Conservation (phyloP, 2,113 vertebrate genomes). For the Puffinus mauretanicus region DNA sequence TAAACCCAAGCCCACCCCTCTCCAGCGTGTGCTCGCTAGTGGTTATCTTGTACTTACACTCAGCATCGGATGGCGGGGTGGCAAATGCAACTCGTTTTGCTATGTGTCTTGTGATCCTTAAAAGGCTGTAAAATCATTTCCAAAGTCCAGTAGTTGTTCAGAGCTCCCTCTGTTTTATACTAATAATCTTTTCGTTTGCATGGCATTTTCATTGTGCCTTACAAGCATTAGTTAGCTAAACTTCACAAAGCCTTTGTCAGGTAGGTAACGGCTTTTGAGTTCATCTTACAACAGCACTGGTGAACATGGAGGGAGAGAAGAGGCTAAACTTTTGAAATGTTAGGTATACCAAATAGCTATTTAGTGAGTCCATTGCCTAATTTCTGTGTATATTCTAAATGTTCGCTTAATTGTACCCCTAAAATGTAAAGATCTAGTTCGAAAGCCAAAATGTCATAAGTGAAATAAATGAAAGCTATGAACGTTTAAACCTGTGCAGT, state of each 20-base stretch:
- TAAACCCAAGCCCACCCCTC: fast-evolving
- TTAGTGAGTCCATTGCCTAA: background rate
- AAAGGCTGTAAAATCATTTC: background rate
- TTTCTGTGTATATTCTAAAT: background rate
- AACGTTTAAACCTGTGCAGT: background rate
- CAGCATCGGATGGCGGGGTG: no score
- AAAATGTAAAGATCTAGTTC: background rate
- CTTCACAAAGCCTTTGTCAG: background rate
- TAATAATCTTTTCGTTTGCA: background rate
- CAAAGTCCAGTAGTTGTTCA: background rate
- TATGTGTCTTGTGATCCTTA: background rate
- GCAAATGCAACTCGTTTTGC: background rate
- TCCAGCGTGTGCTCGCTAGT: background rate
- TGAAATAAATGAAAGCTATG: background rate
- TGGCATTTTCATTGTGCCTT: background rate
- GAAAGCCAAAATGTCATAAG: fast-evolving
- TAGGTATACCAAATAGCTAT: background rate
- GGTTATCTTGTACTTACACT: background rate
- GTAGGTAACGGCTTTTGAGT: background rate
- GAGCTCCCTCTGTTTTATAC: background rate
- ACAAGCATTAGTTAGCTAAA: background rate
- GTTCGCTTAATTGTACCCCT: background rate
- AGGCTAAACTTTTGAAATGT: background rate
- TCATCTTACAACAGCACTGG: fast-evolving
- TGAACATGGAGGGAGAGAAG: background rate